These are phyloP conservation scores for Zelostemma sp. DNA, from an alignment of 1,140 invertebrate species.

Conservation along the genomic window DNA sequence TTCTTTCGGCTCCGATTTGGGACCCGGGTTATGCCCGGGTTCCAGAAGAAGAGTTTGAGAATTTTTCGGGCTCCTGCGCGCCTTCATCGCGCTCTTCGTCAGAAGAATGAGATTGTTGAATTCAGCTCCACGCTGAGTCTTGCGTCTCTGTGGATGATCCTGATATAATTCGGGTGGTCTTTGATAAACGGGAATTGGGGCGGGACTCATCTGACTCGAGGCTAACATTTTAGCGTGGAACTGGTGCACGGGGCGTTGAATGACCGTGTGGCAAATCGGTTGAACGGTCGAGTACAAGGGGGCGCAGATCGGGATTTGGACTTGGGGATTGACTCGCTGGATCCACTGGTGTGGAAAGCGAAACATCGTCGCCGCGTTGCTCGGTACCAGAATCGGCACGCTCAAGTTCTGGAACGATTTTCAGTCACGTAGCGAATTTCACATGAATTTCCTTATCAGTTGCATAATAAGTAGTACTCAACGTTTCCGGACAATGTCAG, in stretches of 20 bases:
- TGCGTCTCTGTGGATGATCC: constrained; percentile 50
- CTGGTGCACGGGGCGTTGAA: constrained; percentile 48
- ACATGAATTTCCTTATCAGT: no score
- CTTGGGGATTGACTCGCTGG: constrained; percentile 46
- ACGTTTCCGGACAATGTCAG: no score
- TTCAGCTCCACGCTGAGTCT: constrained; percentile 61
- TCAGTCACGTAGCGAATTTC: constrained; percentile 3
- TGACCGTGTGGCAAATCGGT: constrained; percentile 46
- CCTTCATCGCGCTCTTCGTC: constrained; percentile 64
- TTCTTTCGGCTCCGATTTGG: constrained; percentile 47
- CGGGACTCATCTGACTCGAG: constrained; percentile 32
- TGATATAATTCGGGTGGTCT: constrained; percentile 55
- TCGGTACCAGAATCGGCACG: constrained; percentile 54
- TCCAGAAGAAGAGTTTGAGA: constrained; percentile 50
- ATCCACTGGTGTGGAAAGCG: constrained; percentile 57
- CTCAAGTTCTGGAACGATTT: constrained; percentile 52
- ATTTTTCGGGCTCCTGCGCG: constrained; percentile 52
- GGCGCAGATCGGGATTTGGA: constrained; percentile 53
- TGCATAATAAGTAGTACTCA: no score
- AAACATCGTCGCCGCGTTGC: constrained; percentile 49
- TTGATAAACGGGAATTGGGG: constrained; percentile 60
- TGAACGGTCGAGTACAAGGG: constrained; percentile 39
- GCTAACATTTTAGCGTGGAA: constrained; percentile 49
- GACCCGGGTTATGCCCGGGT: constrained; percentile 39
- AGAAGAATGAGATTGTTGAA: constrained; percentile 65